phyloP scores from a whole-genome alignment of 1,140 invertebrate species.

The Geopemphigus sp. region DNA sequence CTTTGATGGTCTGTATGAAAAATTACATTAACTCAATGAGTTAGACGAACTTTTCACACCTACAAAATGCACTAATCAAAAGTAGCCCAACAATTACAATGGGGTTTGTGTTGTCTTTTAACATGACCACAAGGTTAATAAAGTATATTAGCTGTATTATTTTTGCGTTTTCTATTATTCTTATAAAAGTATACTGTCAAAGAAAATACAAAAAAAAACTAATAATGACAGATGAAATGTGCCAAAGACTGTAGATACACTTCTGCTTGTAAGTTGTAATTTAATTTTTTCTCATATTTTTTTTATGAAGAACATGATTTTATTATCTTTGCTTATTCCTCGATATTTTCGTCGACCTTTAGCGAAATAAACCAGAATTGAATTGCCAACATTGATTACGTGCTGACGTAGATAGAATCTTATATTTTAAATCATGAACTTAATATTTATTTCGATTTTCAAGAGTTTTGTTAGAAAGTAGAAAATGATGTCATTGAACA shows the following conservation, averaged over 20 bases:
- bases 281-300: background rate
- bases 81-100: background rate
- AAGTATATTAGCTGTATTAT: constrained; percentile 3
- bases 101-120: background rate
- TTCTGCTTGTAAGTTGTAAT: constrained; percentile 35
- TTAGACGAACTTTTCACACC: background rate
- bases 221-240: constrained; percentile 38
- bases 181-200: constrained; percentile 10
- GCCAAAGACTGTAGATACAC: constrained; percentile 20
- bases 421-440: constrained; percentile 3
- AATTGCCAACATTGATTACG: constrained; percentile 16
- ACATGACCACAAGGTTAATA: background rate
- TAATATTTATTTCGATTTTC: background rate
- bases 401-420: constrained; percentile 22
- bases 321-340: constrained; percentile 18
- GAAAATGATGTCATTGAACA: background rate
- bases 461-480: background rate
- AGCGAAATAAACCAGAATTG: constrained; percentile 27
- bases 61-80: constrained; percentile 12
- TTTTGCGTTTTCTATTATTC: constrained; percentile 5
- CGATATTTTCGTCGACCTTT: constrained; percentile 28
- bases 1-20: background rate
- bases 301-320: constrained; percentile 13
- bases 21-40: background rate
- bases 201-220: constrained; percentile 6